These are phyloP conservation scores for Melanotaenia trifasciata DNA, from an alignment of 2,797 vertebrate species.

Conservation along the genomic window DNA sequence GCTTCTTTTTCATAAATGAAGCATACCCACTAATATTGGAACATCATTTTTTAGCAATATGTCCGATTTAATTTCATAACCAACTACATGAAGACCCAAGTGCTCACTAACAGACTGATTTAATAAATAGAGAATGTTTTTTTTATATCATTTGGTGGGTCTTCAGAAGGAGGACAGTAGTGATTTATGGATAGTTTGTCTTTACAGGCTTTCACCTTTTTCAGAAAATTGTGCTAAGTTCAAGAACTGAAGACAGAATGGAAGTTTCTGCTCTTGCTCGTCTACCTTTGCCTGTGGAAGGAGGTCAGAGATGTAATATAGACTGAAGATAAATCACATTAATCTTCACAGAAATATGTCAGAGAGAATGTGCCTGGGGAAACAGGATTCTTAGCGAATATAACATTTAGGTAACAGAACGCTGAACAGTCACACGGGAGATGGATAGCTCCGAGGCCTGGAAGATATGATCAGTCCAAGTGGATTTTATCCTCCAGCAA, in stretches of 20 bases:
- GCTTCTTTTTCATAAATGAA: too few relatives aligned
- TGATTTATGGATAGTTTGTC: slow-evolving; percentile 51
- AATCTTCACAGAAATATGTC: slow-evolving; percentile 71
- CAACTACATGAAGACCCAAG: slow-evolving; percentile 32
- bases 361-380: slow-evolving; percentile 69
- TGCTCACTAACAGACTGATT: slow-evolving; percentile 24
- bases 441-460: slow-evolving; percentile 59
- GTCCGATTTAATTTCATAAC: slow-evolving; percentile 32
- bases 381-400: slow-evolving; percentile 59
- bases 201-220: slow-evolving; percentile 21
- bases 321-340: slow-evolving; percentile 71
- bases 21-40: too few relatives aligned
- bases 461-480: slow-evolving; percentile 61
- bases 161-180: slow-evolving; percentile 11
- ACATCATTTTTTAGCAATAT: slow-evolving; percentile 1
- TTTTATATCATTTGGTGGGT: slow-evolving; percentile 25
- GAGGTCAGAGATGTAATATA: slow-evolving; percentile 65
- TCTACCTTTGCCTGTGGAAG: slow-evolving; percentile 55
- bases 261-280: slow-evolving; percentile 40
- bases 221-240: slow-evolving; percentile 45
- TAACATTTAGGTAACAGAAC: slow-evolving; percentile 71
- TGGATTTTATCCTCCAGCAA: slow-evolving; percentile 55
- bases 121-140: neutral
- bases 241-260: slow-evolving; percentile 35
- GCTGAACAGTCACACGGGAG: slow-evolving; percentile 58